Evolutionary conservation across 2,888 invertebrate genomes (phyloP).

Genomic region (Hybos culiciformis): DNA sequence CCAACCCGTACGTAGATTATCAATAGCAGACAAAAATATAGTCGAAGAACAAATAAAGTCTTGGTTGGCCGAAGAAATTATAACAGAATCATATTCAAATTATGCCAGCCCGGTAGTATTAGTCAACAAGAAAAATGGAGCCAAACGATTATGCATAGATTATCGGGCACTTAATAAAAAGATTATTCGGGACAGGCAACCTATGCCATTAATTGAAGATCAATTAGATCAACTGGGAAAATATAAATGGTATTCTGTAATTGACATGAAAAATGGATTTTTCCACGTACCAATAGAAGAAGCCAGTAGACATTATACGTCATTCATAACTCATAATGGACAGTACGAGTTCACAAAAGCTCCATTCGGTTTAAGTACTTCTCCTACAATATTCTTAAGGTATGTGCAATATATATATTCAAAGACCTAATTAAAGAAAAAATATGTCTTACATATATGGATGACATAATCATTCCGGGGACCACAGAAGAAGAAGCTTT

Average conservation of each 20-base stretch:
- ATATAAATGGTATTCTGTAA: slow-evolving; percentile 19
- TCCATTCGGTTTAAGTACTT: slow-evolving; percentile 29
- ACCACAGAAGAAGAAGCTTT: slow-evolving; percentile 11
- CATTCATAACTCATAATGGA: slow-evolving; percentile 23
- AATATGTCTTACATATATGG: slow-evolving; percentile 17
- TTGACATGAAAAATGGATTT: slow-evolving; percentile 24
- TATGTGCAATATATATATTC: slow-evolving; percentile 17
- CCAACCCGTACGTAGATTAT: slow-evolving; percentile 17
- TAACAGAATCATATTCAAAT: slow-evolving; percentile 13
- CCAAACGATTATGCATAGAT: slow-evolving; percentile 17
- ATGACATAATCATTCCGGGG: slow-evolving; percentile 20
- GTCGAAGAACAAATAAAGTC: slow-evolving; percentile 18
- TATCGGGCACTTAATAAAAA: slow-evolving; percentile 9
- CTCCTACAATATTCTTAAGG: slow-evolving; percentile 20
- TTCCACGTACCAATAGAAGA: slow-evolving; percentile 24
- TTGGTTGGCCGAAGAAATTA: slow-evolving; percentile 11
- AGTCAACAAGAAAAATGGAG: slow-evolving; percentile 17
- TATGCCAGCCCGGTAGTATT: slow-evolving; percentile 21
- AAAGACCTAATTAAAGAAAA: slow-evolving; percentile 10
- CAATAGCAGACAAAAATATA: slow-evolving; percentile 15
- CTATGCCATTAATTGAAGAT: slow-evolving; percentile 22
- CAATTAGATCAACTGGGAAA: slow-evolving; percentile 20
- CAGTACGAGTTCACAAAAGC: slow-evolving; percentile 20
- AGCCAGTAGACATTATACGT: slow-evolving; percentile 19
- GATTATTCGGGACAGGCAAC: neutral